These are phyloP conservation scores for Neodiprion lecontei DNA, from an alignment of 1,140 invertebrate species.

Conservation along the genomic window DNA sequence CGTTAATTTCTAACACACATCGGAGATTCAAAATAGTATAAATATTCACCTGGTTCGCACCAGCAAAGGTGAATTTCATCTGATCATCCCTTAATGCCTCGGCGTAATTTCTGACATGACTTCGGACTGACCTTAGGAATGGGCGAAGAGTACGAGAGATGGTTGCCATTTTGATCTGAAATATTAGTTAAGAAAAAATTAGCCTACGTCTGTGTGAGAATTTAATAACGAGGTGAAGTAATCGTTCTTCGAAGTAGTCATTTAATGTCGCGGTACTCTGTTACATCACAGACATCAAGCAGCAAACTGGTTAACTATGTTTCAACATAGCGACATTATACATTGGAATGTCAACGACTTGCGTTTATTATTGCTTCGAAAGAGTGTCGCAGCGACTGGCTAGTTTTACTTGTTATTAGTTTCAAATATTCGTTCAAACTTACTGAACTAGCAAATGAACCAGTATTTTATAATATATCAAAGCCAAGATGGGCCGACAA, in stretches of 20 bases:
- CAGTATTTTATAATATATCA: slow-evolving; percentile 17
- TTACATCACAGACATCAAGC: neutral
- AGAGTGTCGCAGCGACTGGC: neutral
- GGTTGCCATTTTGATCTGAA: slow-evolving; percentile 44
- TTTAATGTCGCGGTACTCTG: neutral
- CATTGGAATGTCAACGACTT: neutral
- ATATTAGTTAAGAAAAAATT: neutral
- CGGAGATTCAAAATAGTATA: neutral
- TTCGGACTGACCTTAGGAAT: slow-evolving; percentile 45
- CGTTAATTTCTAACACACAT: no score
- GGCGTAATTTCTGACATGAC: slow-evolving; percentile 65
- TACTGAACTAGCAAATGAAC: neutral
- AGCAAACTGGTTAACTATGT: neutral
- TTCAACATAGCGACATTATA: neutral
- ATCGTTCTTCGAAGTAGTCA: neutral
- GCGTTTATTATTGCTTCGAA: neutral
- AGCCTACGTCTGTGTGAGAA: no score
- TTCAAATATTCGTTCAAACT: neutral
- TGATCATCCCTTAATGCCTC: slow-evolving; percentile 64
- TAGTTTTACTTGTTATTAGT: no score
- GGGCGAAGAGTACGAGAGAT: slow-evolving; percentile 51
- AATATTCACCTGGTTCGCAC: slow-evolving; percentile 77
- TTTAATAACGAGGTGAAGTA: no score
- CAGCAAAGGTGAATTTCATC: slow-evolving; percentile 88
- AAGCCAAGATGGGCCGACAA: slow-evolving; percentile 9